Conservation (phyloP, 2,888 invertebrate genomes). For the Drosophila pseudotalamancana region DNA sequence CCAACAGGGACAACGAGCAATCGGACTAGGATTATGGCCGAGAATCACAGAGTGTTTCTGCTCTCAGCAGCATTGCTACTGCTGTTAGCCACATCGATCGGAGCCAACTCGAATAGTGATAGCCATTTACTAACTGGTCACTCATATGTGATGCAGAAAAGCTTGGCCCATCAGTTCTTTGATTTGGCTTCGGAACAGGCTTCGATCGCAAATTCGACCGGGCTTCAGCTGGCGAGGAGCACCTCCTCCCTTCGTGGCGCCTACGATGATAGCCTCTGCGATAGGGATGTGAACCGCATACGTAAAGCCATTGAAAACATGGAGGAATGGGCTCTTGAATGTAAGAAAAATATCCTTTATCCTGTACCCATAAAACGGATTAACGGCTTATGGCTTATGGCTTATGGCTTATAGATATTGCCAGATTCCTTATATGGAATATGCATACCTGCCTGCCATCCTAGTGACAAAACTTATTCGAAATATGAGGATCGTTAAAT, state of each 20-base stretch:
- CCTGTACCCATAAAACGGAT: background rate
- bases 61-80: conserved; percentile 38
- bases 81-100: conserved; percentile 17
- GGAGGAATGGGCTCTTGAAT: conserved; percentile 83
- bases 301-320: conserved; percentile 64
- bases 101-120: conserved; percentile 7
- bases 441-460: too few species aligned
- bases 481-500: too few species aligned
- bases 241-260: conserved; percentile 11
- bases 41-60: conserved; percentile 6
- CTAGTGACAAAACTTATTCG: too few species aligned
- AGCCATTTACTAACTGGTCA: conserved; percentile 48
- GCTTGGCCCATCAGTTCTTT: conserved; percentile 78
- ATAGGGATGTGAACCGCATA: conserved; percentile 70
- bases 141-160: conserved; percentile 64
- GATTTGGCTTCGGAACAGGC: conserved; percentile 51
- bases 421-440: too few species aligned
- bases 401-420: too few species aligned
- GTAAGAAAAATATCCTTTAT: conserved; percentile 64
- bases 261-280: conserved; percentile 61
- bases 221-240: conserved; percentile 12
- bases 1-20: background rate
- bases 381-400: too few species aligned
- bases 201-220: conserved; percentile 22
- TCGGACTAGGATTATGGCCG: conserved; percentile 39